Conservation (phyloP, 2,797 vertebrate genomes). For the Pantherophis alleghaniensis region DNA sequence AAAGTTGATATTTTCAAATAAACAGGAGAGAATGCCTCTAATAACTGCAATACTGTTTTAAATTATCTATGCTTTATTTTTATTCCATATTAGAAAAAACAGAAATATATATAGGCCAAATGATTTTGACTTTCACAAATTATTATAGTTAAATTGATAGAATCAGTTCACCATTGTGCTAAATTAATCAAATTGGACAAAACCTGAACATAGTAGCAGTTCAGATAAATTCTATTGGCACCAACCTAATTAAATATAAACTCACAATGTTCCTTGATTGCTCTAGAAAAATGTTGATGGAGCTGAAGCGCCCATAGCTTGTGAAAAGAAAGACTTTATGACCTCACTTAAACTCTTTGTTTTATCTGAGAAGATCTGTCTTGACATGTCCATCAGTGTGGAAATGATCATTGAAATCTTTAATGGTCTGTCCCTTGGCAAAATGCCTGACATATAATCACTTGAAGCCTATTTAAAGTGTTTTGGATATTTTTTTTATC, state of each 20-base stretch:
- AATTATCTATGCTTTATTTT: slow-evolving; percentile 23
- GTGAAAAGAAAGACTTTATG: slow-evolving; percentile 59
- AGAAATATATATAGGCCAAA: slow-evolving; percentile 32
- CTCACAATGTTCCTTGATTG: slow-evolving; percentile 61
- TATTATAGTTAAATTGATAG: slow-evolving; percentile 49
- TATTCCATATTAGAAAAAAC: slow-evolving; percentile 37
- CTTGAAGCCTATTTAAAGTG: slow-evolving; percentile 45
- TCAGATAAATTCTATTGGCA: slow-evolving; percentile 54
- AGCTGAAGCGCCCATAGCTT: slow-evolving; percentile 50
- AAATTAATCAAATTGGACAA: slow-evolving; percentile 54
- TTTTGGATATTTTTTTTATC: slow-evolving; percentile 21
- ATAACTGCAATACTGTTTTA: neutral
- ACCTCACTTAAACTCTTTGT: slow-evolving; percentile 63
- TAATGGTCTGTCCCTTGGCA: slow-evolving; percentile 55
- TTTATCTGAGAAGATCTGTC: slow-evolving; percentile 59
- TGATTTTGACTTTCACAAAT: slow-evolving; percentile 56
- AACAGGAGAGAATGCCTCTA: neutral
- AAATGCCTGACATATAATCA: slow-evolving; percentile 51
- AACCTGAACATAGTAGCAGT: slow-evolving; percentile 42
- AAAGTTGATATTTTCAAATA: neutral
- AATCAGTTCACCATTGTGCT: slow-evolving; percentile 32
- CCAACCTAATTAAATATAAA: slow-evolving; percentile 58
- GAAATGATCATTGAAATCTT: slow-evolving; percentile 54
- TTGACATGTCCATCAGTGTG: slow-evolving; percentile 55
- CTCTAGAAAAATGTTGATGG: slow-evolving; percentile 54